These are phyloP conservation scores for Leistus spinibarbis DNA, from an alignment of 2,888 invertebrate species.

Conservation along the genomic window DNA sequence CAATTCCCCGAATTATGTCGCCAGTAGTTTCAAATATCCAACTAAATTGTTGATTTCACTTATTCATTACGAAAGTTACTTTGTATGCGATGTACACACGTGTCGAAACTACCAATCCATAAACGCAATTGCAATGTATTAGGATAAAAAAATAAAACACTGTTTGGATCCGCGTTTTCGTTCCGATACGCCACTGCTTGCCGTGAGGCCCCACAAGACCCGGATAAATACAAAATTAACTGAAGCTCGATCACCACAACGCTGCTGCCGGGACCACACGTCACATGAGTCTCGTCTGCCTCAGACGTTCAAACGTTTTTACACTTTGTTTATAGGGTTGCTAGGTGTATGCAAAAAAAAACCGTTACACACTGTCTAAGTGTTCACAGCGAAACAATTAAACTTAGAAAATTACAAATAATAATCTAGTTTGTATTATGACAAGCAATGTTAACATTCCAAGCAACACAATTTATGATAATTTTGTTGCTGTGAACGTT, in stretches of 20 bases:
- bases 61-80: not conserved
- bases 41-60: not conserved
- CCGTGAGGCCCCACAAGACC: slow-evolving; percentile 47
- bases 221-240: slow-evolving; percentile 58
- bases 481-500: too few relatives aligned
- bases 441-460: too few relatives aligned
- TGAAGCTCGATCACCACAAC: slow-evolving; percentile 51
- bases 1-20: not conserved
- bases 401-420: too few relatives aligned
- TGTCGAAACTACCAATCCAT: not conserved
- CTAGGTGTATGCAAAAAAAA: not conserved
- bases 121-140: not conserved
- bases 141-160: too few relatives aligned
- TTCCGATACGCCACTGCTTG: slow-evolving; percentile 14
- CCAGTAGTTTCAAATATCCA: not conserved
- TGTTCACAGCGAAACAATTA: too few relatives aligned
- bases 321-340: slow-evolving; percentile 10
- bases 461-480: too few relatives aligned
- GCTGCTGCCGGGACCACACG: slow-evolving; percentile 44
- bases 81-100: not conserved
- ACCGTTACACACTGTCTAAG: not conserved
- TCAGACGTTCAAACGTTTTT: slow-evolving; percentile 16
- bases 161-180: not conserved
- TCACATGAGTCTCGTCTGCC: slow-evolving; percentile 32
- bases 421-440: too few relatives aligned